These are phyloP conservation scores for Erannis defoliaria DNA, from an alignment of 2,888 invertebrate genomes.

Conservation along the genomic window DNA sequence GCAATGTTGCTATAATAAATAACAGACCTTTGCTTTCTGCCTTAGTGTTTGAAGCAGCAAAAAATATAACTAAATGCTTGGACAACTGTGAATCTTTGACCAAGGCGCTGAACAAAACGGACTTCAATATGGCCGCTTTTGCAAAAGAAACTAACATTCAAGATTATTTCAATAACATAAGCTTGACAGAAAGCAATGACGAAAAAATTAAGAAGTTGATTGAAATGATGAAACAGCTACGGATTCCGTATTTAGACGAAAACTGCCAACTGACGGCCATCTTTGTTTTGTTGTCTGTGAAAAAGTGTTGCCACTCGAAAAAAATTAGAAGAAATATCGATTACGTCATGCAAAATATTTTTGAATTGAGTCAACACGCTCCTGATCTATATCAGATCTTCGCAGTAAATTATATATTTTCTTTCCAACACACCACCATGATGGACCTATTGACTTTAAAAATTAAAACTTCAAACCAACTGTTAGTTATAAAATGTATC, in stretches of 20 bases:
- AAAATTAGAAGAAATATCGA: slow-evolving; percentile 69
- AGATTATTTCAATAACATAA: slow-evolving; percentile 59
- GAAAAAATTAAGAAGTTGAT: slow-evolving; percentile 59
- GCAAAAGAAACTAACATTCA: slow-evolving; percentile 58
- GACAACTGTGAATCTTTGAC: slow-evolving; percentile 63
- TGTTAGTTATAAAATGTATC: slow-evolving; percentile 65
- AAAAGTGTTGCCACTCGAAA: slow-evolving; percentile 67
- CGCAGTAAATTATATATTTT: slow-evolving; percentile 69
- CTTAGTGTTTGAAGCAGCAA: slow-evolving; percentile 67
- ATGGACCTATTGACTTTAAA: slow-evolving; percentile 71
- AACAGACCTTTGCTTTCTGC: slow-evolving; percentile 66
- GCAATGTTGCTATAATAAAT: slow-evolving; percentile 57
- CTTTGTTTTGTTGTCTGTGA: slow-evolving; percentile 70
- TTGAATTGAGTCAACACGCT: slow-evolving; percentile 71
- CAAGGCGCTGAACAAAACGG: slow-evolving; percentile 64
- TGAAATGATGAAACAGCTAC: slow-evolving; percentile 66
- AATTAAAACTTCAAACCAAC: slow-evolving; percentile 67
- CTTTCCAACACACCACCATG: slow-evolving; percentile 63
- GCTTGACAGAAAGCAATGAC: slow-evolving; percentile 51
- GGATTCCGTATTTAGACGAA: slow-evolving; percentile 74
- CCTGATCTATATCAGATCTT: slow-evolving; percentile 79
- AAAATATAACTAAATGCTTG: slow-evolving; percentile 65
- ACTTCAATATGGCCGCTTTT: slow-evolving; percentile 65
- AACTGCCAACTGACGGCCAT: slow-evolving; percentile 72
- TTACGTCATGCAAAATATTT: slow-evolving; percentile 66